A percentile compares a stretch with the other conserved stretches of the same genome.
Conservation (phyloP, 1,140 invertebrate genomes). For the Plutomurus gul region DNA sequence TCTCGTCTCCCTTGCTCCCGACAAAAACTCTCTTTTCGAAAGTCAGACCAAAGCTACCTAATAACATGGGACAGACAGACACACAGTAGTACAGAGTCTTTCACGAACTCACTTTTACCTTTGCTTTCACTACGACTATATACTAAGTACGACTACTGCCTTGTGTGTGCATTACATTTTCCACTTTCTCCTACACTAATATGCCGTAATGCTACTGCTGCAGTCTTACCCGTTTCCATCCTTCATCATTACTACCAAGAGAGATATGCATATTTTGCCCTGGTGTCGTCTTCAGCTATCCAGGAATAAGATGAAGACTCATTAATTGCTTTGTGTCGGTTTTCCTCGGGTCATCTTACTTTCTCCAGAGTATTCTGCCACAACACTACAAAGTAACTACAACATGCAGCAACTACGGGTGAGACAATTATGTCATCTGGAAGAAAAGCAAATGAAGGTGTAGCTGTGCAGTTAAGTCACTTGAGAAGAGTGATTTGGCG, state of each 20-base stretch:
- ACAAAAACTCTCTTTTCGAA: background rate
- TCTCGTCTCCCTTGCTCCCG: constrained; percentile 10
- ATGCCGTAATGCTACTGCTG: background rate
- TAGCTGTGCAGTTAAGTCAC: no score
- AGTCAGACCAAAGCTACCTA: background rate
- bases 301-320: background rate
- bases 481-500: no score
- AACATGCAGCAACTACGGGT: no score
- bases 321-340: background rate
- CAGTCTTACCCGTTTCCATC: background rate
- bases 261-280: background rate
- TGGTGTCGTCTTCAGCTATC: background rate
- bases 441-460: no score
- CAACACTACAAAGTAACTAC: no score
- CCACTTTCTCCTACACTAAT: background rate
- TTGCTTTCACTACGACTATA: no score
- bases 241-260: background rate
- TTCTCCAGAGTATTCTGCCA: no score
- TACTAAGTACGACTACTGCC: no score
- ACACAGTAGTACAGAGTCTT: background rate
- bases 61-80: no score
- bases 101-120: background rate
- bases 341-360: no score
- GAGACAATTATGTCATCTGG: no score
- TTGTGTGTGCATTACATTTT: no score